Conservation (phyloP, 2,888 invertebrate species). For the Choristoneura rosaceana region DNA sequence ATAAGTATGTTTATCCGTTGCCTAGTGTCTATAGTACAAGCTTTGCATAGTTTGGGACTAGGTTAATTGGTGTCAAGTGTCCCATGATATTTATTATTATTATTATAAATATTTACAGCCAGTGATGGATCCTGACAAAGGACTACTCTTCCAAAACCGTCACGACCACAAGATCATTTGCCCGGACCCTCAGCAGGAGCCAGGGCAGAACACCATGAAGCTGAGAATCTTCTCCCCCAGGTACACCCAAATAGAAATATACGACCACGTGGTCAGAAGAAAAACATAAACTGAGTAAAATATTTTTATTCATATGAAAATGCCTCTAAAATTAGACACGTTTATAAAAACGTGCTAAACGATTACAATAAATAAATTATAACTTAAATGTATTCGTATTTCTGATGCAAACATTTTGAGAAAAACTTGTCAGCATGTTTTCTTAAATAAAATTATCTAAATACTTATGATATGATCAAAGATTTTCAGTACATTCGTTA, state of each 20-base stretch:
- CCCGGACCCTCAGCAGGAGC: constrained; percentile 87
- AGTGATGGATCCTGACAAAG: constrained; percentile 89
- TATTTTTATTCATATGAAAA: constrained; percentile 19
- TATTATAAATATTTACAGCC: constrained; percentile 66
- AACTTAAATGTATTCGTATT: not conserved
- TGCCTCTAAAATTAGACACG: constrained; percentile 6
- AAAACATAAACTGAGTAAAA: constrained; percentile 55
- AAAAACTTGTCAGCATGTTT: not conserved
- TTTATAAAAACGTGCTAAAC: constrained; percentile 15
- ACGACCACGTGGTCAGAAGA: constrained; percentile 91
- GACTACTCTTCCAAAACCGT: constrained; percentile 92
- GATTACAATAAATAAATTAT: constrained; percentile 32
- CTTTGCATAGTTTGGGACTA: too few relatives aligned
- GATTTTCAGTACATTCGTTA: not conserved
- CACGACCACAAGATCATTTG: constrained; percentile 91
- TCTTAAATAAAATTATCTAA: not conserved
- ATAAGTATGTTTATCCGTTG: too few relatives aligned
- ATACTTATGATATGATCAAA: too few relatives aligned
- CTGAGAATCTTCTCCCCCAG: constrained; percentile 86
- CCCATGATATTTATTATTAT: too few relatives aligned
- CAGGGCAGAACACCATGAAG: constrained; percentile 89
- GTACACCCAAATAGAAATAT: constrained; percentile 91
- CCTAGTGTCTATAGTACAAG: too few relatives aligned
- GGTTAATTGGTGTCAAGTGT: too few relatives aligned
- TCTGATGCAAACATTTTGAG: not conserved